These are phyloP conservation scores for Todiramphus saurophagus DNA, from an alignment of 2,113 vertebrate species.

Conservation along the genomic window DNA sequence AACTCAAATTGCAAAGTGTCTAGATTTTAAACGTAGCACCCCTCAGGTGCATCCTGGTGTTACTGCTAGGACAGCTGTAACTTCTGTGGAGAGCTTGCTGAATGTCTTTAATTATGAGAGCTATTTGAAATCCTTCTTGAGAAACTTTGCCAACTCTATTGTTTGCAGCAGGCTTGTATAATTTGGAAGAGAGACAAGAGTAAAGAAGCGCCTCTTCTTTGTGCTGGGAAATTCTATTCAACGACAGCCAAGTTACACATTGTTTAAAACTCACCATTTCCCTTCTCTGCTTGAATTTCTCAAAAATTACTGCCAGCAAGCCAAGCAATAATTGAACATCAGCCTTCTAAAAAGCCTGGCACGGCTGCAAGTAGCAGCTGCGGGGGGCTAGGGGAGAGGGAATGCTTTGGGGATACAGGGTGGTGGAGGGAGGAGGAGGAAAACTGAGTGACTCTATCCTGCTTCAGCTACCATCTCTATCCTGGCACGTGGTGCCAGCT, in stretches of 20 bases:
- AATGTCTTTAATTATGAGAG: conserved; percentile 2
- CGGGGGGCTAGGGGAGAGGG: not conserved
- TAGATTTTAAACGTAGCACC: not conserved
- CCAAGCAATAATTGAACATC: not conserved
- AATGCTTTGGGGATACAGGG: not conserved
- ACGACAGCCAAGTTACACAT: not conserved
- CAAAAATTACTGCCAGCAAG: not conserved
- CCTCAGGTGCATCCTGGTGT: not conserved
- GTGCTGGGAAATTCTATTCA: not conserved
- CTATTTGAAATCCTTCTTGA: not conserved
- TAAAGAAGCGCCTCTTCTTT: not conserved
- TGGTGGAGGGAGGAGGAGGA: not conserved
- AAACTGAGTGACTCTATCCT: fast-evolving
- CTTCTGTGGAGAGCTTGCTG: not conserved
- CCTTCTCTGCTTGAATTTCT: not conserved
- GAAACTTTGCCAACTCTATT: not conserved
- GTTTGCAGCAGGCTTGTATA: not conserved
- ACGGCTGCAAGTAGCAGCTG: not conserved
- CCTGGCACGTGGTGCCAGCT: not conserved
- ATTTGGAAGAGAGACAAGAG: not conserved
- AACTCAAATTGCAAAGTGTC: not conserved
- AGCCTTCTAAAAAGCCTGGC: not conserved
- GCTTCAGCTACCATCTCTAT: not conserved
- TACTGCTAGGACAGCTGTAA: not conserved
- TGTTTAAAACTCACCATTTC: conserved; percentile 9